These are phyloP conservation scores for Cecropterus lyciades DNA, from an alignment of 1,140 invertebrate species.

Conservation along the genomic window DNA sequence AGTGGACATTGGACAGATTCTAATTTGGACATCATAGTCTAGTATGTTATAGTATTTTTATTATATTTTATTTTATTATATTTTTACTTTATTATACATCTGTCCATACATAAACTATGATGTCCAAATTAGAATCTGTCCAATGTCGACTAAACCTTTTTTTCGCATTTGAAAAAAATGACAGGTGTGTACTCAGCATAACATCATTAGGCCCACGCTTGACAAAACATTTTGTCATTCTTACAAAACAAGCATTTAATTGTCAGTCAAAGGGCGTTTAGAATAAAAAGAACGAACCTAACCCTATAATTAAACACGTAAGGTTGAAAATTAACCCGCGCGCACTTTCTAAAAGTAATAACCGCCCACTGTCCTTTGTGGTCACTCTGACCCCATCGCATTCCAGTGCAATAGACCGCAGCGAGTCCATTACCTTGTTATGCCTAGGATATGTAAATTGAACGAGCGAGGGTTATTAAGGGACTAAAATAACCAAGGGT, in stretches of 20 bases:
- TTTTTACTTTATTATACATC: too few relatives aligned
- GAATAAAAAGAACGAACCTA: background rate
- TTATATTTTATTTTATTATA: too few relatives aligned
- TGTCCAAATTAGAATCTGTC: too few relatives aligned
- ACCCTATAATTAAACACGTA: background rate
- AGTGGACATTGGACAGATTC: too few relatives aligned
- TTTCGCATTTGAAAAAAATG: background rate
- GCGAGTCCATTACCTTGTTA: slow-evolving; percentile 28
- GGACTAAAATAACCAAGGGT: slow-evolving; percentile 4
- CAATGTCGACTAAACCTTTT: too few relatives aligned
- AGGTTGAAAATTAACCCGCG: background rate
- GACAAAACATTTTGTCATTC: slow-evolving; percentile 13
- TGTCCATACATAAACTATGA: too few relatives aligned
- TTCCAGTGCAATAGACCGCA: slow-evolving; percentile 26
- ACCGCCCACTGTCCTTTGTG: slow-evolving; percentile 22
- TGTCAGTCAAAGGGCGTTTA: background rate
- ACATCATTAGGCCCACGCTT: slow-evolving; percentile 3
- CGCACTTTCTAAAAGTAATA: background rate
- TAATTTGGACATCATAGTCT: too few relatives aligned
- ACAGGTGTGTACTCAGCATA: background rate
- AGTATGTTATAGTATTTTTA: too few relatives aligned
- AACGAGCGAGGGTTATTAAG: slow-evolving; percentile 7
- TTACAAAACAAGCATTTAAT: background rate
- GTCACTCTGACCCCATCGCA: slow-evolving; percentile 27
- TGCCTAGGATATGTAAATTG: slow-evolving; percentile 20